A percentile compares a stretch with the other conserved stretches of the same genome.
Evolutionary conservation across 2,888 invertebrate genomes (phyloP).

Genomic region (Drosophila tanythrix): DNA sequence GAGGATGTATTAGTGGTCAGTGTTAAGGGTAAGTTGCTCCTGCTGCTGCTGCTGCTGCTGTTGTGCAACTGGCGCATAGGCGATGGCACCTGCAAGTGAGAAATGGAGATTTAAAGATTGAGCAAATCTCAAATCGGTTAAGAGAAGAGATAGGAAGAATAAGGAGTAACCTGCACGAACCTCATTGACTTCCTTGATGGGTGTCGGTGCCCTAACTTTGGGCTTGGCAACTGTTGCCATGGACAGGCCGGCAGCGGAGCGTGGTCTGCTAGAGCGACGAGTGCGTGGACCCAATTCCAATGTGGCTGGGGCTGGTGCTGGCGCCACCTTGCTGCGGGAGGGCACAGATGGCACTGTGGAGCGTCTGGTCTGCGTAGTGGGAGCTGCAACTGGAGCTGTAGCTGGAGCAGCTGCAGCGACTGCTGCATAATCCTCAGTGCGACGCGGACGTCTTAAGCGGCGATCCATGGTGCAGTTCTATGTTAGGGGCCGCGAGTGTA

Average conservation of each 20-base stretch:
- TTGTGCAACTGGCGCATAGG: conserved; percentile 38
- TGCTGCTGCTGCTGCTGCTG: conserved; percentile 38
- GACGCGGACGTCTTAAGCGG: conserved; percentile 67
- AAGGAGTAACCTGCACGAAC: conserved; percentile 52
- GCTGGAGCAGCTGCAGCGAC: conserved; percentile 6
- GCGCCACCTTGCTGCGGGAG: conserved; percentile 41
- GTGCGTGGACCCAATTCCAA: conserved; percentile 48
- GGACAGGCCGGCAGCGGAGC: conserved; percentile 83
- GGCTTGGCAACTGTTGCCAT: conserved; percentile 47
- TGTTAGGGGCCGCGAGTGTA: conserved; percentile 13
- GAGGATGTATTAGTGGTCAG: conserved; percentile 77
- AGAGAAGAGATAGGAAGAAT: not conserved
- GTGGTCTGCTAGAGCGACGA: conserved; percentile 86
- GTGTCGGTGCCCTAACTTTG: conserved; percentile 64
- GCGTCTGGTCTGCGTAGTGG: conserved; percentile 54
- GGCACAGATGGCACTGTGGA: conserved; percentile 41
- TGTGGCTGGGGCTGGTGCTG: conserved; percentile 23
- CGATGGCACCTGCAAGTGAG: conserved; percentile 33
- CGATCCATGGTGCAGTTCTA: conserved; percentile 55
- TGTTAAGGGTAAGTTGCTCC: conserved; percentile 71
- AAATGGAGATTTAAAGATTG: not conserved
- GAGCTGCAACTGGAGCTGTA: not conserved
- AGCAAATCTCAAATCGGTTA: conserved; percentile 1
- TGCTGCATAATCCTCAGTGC: conserved; percentile 51
- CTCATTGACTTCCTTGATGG: conserved; percentile 76